Conservation (phyloP, 2,797 vertebrate species). For the Onychomys leucogaster region DNA sequence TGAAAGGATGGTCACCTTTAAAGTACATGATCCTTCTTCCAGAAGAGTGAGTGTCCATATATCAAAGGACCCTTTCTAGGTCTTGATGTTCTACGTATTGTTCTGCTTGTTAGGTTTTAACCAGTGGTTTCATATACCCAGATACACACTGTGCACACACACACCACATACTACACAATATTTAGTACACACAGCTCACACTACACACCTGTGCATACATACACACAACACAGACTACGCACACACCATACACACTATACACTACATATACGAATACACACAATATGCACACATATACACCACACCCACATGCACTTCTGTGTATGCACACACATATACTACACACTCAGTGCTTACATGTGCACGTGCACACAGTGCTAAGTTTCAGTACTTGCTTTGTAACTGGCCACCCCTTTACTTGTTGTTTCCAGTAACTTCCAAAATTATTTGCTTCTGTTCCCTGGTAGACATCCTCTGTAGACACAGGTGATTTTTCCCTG, state of each 20-base stretch:
- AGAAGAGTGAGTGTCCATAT: background rate
- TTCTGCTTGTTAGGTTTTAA: background rate
- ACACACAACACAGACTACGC: background rate
- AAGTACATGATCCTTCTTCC: conserved; percentile 30
- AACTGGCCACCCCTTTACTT: background rate
- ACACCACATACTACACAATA: background rate
- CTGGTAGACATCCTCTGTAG: background rate
- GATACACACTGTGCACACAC: background rate
- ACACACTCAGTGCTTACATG: background rate
- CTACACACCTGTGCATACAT: background rate
- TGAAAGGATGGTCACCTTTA: background rate
- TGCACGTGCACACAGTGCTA: background rate
- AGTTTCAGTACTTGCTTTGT: background rate
- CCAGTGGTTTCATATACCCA: background rate
- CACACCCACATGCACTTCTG: background rate
- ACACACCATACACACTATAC: too few species aligned
- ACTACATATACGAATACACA: too few species aligned
- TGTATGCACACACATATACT: background rate
- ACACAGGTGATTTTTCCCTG: background rate
- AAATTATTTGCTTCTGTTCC: background rate
- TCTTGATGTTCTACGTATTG: background rate
- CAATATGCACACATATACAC: too few species aligned
- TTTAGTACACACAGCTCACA: background rate
- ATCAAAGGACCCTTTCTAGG: background rate
- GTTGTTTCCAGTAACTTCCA: conserved; percentile 24